Conservation (phyloP, 2,797 vertebrate genomes). For the Sebastes paucispinis region DNA sequence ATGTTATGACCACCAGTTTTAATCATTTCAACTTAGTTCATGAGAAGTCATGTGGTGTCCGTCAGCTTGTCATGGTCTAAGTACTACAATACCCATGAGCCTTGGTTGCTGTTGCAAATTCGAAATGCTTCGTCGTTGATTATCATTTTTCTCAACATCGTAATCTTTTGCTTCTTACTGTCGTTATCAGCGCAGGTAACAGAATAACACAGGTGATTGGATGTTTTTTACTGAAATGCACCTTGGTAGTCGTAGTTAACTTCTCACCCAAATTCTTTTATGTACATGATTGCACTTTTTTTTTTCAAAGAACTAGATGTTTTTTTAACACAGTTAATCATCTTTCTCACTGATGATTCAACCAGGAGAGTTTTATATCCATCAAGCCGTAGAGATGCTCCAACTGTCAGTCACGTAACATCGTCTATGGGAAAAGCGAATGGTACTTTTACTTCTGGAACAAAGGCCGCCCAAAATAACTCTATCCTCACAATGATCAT, state of each 20-base stretch:
- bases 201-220: rapidly evolving
- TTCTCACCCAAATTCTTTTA: no score
- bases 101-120: background rate
- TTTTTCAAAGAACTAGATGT: background rate
- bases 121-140: background rate
- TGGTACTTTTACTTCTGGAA: background rate
- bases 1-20: background rate
- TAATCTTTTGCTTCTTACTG: background rate
- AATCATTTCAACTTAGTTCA: background rate
- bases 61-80: background rate
- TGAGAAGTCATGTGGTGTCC: background rate
- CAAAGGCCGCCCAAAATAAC: background rate
- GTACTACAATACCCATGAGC: background rate
- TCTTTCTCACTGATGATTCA: background rate
- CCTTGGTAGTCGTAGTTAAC: background rate
- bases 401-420: background rate
- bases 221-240: background rate
- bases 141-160: background rate
- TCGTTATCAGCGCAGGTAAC: background rate
- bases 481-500: background rate
- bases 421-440: background rate
- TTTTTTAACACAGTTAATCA: background rate
- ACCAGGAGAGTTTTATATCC: background rate
- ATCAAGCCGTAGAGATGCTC: background rate
- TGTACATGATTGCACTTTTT: background rate